phyloP scores from a whole-genome alignment of 2,888 invertebrate species.

The Esperia sulphurella region DNA sequence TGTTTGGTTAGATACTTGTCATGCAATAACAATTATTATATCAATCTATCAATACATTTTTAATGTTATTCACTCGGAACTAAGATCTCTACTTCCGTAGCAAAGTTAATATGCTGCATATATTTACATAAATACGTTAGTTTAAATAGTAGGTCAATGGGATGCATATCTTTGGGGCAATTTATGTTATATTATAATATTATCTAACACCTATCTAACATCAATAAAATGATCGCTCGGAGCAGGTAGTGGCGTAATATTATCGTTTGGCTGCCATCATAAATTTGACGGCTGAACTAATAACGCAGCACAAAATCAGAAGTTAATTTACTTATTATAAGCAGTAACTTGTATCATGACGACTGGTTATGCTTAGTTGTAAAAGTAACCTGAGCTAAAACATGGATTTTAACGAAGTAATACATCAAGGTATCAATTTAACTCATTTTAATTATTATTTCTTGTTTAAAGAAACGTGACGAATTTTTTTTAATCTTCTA shows the following conservation, averaged over 20 bases:
- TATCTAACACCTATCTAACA: not conserved
- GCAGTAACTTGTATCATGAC: not conserved
- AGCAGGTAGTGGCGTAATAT: not conserved
- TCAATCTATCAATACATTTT: too few relatives aligned
- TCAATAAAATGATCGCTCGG: not conserved
- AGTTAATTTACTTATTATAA: not conserved
- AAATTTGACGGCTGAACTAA: not conserved
- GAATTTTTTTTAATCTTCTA: too few relatives aligned
- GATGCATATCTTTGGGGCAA: conserved; percentile 1
- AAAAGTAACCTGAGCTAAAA: too few relatives aligned
- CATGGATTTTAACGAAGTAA: too few relatives aligned
- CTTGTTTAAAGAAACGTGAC: too few relatives aligned
- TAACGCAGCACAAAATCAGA: not conserved
- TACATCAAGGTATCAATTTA: too few relatives aligned
- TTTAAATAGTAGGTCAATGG: not conserved
- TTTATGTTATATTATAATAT: not conserved
- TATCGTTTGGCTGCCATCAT: not conserved
- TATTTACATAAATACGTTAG: not conserved
- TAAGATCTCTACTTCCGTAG: not conserved
- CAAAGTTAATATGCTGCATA: not conserved
- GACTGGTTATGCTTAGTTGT: not conserved
- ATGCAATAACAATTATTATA: too few relatives aligned
- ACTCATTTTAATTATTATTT: too few relatives aligned
- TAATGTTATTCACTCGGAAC: not conserved
- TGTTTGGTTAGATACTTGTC: too few relatives aligned